Evolutionary conservation across 2,797 vertebrate genomes (phyloP), one percentile per base, ranked within the genome.

Genomic region (Rhinichthys osculus): DNA sequence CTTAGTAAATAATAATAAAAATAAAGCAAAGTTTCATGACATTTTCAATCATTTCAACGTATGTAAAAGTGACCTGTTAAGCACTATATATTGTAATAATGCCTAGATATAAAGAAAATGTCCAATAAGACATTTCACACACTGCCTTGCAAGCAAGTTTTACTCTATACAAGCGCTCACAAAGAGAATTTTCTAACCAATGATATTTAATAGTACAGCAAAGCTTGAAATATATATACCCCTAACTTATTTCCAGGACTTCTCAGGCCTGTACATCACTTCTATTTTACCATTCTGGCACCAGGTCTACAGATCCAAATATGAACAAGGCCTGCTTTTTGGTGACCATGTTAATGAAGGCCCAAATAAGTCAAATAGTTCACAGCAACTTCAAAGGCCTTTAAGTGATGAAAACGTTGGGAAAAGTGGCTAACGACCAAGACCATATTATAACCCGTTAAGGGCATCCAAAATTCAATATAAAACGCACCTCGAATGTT

Each of bases 361-460:
- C 71, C 57, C 64, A 42, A 52, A 42, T 11, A 72, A 30, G 44
- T 76, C 82, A 76, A 33, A 38, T 59, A 40, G 82, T 77, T 76
- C 59, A 66, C 19, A 5, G 3, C 10, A 33, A 23, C 40, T 83
- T 54, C 13, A 74, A 47, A 1, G 4, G 17, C 6, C 8, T 30
- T 59, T 59, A 42, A 42, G 3, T 5, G 3, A 64, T 35, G 19
- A 7, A 73, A 44, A 59, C 27, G 7, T 64, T 35, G 40, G 21
- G 8, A 74, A 47, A 35, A 3, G 17, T 35, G 42, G 9, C 16
- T 40, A 52, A 50, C 38, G 6, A 52, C 13, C 14, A 52, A 74
- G 8, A 4, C 2, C 71, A 50, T 16, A 50, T 0, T 73, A 83
- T 14, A 7, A 30, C 5, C 13, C 5, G 13, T 66, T 35, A 50